Percentiles rank a stretch among this genome's conserved stretches.
These are phyloP conservation scores for Magallana gigas DNA, from an alignment of 1,140 invertebrate species.

Conservation along the genomic window DNA sequence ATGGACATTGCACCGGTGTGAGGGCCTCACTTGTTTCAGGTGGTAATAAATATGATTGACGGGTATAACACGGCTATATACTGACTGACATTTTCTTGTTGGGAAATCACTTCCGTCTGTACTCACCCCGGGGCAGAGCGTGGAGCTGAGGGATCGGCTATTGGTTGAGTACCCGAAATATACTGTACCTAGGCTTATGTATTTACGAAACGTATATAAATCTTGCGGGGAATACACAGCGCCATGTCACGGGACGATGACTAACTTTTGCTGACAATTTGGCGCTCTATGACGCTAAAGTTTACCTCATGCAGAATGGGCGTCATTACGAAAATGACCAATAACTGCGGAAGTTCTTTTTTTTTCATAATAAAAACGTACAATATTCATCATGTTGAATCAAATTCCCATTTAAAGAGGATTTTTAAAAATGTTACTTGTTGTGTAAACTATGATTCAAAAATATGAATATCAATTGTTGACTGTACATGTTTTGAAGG, in stretches of 20 bases:
- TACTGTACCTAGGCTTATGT: neutral
- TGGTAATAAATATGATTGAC: conserved; percentile 3
- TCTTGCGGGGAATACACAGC: neutral
- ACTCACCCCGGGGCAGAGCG: neutral
- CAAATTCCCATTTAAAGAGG: no score
- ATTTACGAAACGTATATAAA: neutral
- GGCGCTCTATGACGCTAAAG: neutral
- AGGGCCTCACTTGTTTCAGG: conserved; percentile 4
- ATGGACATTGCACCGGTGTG: neutral
- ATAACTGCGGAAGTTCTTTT: no score
- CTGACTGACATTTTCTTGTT: conserved; percentile 11
- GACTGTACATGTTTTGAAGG: no score
- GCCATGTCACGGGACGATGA: neutral
- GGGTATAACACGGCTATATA: neutral
- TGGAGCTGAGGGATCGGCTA: neutral
- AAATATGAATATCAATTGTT: no score
- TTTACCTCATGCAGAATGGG: neutral
- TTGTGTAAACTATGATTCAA: no score
- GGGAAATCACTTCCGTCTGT: neutral
- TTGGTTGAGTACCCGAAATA: neutral
- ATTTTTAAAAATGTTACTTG: no score
- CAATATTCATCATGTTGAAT: no score
- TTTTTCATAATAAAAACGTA: no score
- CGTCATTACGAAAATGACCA: neutral
- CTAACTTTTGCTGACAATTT: conserved; percentile 7